Percentiles rank a stretch among this genome's conserved stretches.
Conservation (phyloP, 2,113 vertebrate genomes). For the Odontesthes bonariensis region DNA sequence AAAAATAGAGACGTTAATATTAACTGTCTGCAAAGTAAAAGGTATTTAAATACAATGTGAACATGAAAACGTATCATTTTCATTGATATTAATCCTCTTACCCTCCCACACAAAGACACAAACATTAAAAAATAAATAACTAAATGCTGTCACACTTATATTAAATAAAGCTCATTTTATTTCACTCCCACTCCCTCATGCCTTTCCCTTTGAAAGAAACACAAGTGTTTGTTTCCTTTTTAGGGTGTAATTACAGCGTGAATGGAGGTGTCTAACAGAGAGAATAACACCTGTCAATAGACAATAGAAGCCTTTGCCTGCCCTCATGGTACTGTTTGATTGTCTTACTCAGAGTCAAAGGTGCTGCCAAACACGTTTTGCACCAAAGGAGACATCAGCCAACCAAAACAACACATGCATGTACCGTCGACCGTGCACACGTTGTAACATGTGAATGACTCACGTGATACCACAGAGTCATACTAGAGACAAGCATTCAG, state of each 20-base stretch:
- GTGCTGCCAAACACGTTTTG: constrained; percentile 51
- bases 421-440: not conserved
- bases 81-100: constrained; percentile 42
- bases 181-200: constrained; percentile 32
- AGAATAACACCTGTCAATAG: constrained; percentile 34
- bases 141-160: not conserved
- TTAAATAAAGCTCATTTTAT: constrained; percentile 28
- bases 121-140: not conserved
- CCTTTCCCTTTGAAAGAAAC: constrained; percentile 36
- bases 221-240: constrained; percentile 51
- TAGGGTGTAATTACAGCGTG: constrained; percentile 56
- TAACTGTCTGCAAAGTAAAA: constrained; percentile 15
- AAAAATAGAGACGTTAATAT: constrained; percentile 1
- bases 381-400: constrained; percentile 37
- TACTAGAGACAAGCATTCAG: not conserved
- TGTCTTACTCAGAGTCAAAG: constrained; percentile 24
- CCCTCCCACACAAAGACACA: constrained; percentile 38
- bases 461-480: constrained; percentile 14
- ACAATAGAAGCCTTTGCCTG: constrained; percentile 32
- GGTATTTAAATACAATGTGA: constrained; percentile 37
- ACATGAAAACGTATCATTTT: constrained; percentile 24
- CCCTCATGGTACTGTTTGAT: constrained; percentile 42
- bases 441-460: not conserved
- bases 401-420: constrained; percentile 10
- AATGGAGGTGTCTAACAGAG: constrained; percentile 50